Evolutionary conservation across 2,797 vertebrate species (phyloP).

Genomic region (Pelobates cultripes): DNA sequence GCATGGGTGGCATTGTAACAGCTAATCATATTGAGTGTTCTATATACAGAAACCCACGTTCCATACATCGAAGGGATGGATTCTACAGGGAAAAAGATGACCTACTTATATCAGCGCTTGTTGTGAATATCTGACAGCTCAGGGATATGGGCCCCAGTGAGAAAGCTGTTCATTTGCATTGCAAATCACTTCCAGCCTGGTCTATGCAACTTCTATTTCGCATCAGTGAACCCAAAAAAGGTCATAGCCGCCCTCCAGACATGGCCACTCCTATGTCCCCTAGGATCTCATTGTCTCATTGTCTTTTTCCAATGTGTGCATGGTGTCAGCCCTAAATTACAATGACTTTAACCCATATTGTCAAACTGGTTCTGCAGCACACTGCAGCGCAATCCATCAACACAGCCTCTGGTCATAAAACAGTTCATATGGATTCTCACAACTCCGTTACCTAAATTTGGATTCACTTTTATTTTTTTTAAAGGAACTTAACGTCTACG

Average conservation of each 20-base stretch:
- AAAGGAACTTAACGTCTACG: no score
- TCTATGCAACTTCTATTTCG: conserved; percentile 14
- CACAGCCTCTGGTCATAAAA: not conserved
- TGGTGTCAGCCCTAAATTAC: not conserved
- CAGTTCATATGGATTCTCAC: not conserved
- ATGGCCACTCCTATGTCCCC: not conserved
- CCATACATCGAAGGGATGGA: not conserved
- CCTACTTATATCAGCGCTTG: conserved; percentile 27
- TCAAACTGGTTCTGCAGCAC: not conserved
- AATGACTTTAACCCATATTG: not conserved
- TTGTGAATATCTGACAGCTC: conserved; percentile 11
- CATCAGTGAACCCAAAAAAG: conserved; percentile 33
- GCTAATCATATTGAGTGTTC: not conserved
- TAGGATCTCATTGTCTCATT: conserved; percentile 12
- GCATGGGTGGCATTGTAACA: not conserved
- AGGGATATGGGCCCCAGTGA: conserved; percentile 20
- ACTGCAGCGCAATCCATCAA: not conserved
- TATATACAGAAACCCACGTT: not conserved
- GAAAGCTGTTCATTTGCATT: conserved; percentile 25
- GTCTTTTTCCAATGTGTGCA: not conserved
- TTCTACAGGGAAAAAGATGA: conserved; percentile 18
- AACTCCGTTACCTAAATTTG: no score
- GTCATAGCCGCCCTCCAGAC: conserved; percentile 35
- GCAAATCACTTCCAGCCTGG: conserved; percentile 14
- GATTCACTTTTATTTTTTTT: no score